A percentile compares a stretch with the other conserved stretches of the same genome.
Conservation (phyloP, 2,113 vertebrate species). For the Oreochromis niloticus region DNA sequence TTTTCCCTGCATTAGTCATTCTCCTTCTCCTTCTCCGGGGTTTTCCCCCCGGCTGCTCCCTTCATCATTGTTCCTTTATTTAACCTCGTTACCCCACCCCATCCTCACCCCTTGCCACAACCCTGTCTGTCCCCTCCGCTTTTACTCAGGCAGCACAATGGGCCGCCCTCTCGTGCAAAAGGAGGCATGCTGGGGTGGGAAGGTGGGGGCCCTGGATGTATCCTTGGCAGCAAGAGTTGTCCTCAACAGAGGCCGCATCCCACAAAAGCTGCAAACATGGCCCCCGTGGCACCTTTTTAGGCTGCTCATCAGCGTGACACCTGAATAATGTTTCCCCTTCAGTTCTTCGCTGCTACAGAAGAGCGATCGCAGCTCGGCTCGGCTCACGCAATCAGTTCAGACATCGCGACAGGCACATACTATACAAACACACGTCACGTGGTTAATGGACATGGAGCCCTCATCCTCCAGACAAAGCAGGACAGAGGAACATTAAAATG, state of each 20-base stretch:
- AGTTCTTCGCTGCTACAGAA: background rate
- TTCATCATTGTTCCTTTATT: slow-evolving; percentile 25
- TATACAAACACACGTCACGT: background rate
- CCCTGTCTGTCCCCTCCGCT: slow-evolving; percentile 15
- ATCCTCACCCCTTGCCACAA: background rate
- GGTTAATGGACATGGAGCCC: too few species aligned
- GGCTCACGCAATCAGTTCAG: background rate
- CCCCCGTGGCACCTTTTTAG: background rate
- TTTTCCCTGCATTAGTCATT: slow-evolving; percentile 5
- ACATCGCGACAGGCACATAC: background rate
- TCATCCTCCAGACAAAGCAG: background rate
- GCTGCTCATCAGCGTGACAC: background rate
- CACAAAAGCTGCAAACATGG: background rate
- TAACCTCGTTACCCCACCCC: background rate
- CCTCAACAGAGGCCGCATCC: slow-evolving; percentile 29
- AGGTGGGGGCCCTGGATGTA: slow-evolving; percentile 15
- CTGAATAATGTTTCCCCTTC: background rate
- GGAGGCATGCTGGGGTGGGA: background rate
- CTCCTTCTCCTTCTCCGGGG: background rate
- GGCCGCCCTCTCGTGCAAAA: slow-evolving; percentile 5
- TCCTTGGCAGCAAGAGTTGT: slow-evolving; percentile 23
- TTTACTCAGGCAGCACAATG: slow-evolving; percentile 47
- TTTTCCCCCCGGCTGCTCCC: background rate
- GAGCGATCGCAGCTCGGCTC: background rate
- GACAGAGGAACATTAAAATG: background rate